Percentiles rank a stretch among this genome's conserved stretches.
Evolutionary conservation across 2,888 invertebrate genomes (phyloP).

Genomic region (Schrankia costaestrigalis): DNA sequence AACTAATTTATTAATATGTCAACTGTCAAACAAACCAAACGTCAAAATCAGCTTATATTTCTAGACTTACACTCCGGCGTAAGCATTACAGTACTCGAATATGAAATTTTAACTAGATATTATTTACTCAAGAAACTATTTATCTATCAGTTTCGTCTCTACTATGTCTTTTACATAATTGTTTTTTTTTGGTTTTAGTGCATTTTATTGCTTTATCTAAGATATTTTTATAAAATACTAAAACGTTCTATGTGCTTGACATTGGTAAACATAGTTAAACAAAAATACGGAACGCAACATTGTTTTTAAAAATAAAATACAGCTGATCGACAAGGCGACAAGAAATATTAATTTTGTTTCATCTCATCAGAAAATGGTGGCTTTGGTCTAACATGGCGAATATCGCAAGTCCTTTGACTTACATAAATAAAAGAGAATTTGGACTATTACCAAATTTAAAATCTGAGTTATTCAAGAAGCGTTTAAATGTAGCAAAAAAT

Average conservation of each 20-base stretch:
- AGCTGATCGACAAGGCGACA: constrained; percentile 65
- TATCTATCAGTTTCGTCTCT: too few relatives aligned
- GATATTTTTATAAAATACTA: too few relatives aligned
- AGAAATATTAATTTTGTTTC: constrained; percentile 46
- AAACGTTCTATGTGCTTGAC: background rate
- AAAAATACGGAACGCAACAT: constrained; percentile 41
- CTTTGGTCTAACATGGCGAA: constrained; percentile 69
- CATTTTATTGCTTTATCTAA: too few relatives aligned
- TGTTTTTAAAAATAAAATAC: constrained; percentile 70
- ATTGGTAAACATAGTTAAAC: background rate
- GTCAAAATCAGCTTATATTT: too few relatives aligned
- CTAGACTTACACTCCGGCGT: too few relatives aligned
- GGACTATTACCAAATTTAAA: constrained; percentile 80
- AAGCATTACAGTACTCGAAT: too few relatives aligned
- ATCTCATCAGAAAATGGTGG: constrained; percentile 66
- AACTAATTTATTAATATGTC: too few relatives aligned
- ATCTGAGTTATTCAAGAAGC: constrained; percentile 81
- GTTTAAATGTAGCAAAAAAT: constrained; percentile 85
- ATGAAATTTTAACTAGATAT: too few relatives aligned
- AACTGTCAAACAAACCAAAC: too few relatives aligned
- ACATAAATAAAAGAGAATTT: constrained; percentile 82
- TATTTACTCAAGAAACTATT: too few relatives aligned
- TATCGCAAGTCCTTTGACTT: constrained; percentile 80
- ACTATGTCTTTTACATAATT: too few relatives aligned
- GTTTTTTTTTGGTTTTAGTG: too few relatives aligned